Conservation (phyloP, 2,888 invertebrate genomes). For the Aphrophora alni region DNA sequence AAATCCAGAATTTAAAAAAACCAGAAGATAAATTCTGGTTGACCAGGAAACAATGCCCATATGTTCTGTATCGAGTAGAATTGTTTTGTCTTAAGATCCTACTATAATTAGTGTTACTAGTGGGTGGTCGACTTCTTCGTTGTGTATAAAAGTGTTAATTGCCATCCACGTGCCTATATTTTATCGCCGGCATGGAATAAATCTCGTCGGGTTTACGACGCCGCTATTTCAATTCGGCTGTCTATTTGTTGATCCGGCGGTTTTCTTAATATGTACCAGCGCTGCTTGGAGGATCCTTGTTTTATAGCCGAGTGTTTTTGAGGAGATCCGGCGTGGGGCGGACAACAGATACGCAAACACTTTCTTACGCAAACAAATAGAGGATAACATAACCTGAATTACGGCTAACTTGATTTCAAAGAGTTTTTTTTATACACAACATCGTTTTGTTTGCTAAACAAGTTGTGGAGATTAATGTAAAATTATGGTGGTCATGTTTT, state of each 20-base stretch:
- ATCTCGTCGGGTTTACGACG: constrained; percentile 31
- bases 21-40: too few relatives aligned
- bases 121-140: constrained; percentile 7
- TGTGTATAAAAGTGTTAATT: constrained; percentile 36
- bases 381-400: too few relatives aligned
- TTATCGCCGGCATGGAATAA: constrained; percentile 36
- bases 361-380: too few relatives aligned
- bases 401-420: too few relatives aligned
- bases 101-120: not conserved
- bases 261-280: constrained; percentile 27
- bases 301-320: constrained; percentile 11
- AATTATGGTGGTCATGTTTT: too few relatives aligned
- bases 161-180: constrained; percentile 42
- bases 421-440: too few relatives aligned
- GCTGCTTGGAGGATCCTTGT: too few relatives aligned
- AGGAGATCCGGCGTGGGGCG: too few relatives aligned
- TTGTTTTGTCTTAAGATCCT: not conserved
- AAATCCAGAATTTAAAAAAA: too few relatives aligned
- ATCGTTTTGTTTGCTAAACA: too few relatives aligned
- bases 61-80: constrained; percentile 6
- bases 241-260: constrained; percentile 35
- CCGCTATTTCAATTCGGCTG: constrained; percentile 34
- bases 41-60: constrained; percentile 4
- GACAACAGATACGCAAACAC: constrained; percentile 17
- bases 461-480: too few relatives aligned